These are phyloP conservation scores for Leuctra nigra DNA, from an alignment of 2,888 invertebrate genomes.

Conservation along the genomic window DNA sequence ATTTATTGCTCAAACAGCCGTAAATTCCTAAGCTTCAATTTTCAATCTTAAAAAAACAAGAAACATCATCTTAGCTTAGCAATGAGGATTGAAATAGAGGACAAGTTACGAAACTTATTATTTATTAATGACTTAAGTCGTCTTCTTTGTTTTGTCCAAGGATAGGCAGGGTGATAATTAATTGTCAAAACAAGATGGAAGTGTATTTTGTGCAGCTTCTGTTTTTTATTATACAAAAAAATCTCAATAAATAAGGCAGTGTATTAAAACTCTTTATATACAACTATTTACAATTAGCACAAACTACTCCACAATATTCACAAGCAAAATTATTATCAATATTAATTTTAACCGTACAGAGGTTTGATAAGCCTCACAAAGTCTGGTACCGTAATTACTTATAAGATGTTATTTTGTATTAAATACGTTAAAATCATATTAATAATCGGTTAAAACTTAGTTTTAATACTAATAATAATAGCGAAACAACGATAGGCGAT, in stretches of 20 bases:
- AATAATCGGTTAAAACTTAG: not conserved
- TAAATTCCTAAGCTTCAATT: too few species aligned
- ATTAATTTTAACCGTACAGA: not conserved
- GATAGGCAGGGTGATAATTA: not conserved
- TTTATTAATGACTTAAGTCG: too few species aligned
- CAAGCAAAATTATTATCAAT: conserved; percentile 15
- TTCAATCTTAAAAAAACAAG: too few species aligned
- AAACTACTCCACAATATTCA: conserved; percentile 23
- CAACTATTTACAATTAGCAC: conserved; percentile 28
- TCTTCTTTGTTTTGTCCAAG: conserved; percentile 5
- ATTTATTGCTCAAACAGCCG: too few species aligned
- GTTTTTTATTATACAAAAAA: conserved; percentile 28
- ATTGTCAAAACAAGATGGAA: not conserved
- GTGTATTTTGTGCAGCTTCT: conserved; percentile 21
- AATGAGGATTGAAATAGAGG: too few species aligned
- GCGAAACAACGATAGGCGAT: not conserved
- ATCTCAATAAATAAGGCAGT: conserved; percentile 30
- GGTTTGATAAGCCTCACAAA: not conserved
- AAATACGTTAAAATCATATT: not conserved
- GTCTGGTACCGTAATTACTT: not conserved
- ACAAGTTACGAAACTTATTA: too few species aligned
- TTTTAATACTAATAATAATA: not conserved
- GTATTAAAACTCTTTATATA: conserved; percentile 30
- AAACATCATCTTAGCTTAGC: too few species aligned
- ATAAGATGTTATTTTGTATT: not conserved